Percentiles rank a stretch among this genome's conserved stretches.
phyloP scores from a whole-genome alignment of 30 jellyfish, hydroid and myxozoan genomes.

The Aurelia coerulea region DNA sequence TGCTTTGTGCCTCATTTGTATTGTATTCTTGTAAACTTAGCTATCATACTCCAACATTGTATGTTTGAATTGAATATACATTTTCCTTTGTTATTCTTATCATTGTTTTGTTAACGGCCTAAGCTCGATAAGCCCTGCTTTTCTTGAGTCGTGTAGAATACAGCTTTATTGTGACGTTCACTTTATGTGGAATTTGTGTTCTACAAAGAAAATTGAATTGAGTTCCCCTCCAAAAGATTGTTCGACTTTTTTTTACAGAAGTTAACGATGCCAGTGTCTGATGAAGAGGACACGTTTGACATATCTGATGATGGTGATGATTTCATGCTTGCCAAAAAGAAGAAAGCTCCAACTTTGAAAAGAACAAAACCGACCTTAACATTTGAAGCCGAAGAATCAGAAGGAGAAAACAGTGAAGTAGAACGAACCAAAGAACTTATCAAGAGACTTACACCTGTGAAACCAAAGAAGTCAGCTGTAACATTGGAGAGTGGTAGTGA shows the following conservation, averaged over 20 bases:
- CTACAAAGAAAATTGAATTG: too few species aligned
- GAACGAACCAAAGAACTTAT: slow-evolving; percentile 83
- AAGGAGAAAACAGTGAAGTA: slow-evolving; percentile 79
- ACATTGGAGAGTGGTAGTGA: not conserved
- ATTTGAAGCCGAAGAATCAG: slow-evolving; percentile 50
- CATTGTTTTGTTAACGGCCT: too few species aligned
- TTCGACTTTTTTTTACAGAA: slow-evolving; percentile 3
- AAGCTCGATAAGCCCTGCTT: too few species aligned
- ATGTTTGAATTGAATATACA: too few species aligned
- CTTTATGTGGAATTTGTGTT: too few species aligned
- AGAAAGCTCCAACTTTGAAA: not conserved
- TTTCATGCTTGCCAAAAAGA: slow-evolving; percentile 40
- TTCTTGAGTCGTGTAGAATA: too few species aligned
- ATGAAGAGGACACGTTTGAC: slow-evolving; percentile 56
- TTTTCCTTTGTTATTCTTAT: too few species aligned
- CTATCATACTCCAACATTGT: too few species aligned
- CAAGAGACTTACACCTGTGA: slow-evolving; percentile 78
- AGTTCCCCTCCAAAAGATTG: too few species aligned
- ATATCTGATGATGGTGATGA: slow-evolving; percentile 48
- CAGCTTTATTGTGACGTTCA: too few species aligned
- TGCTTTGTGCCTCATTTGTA: too few species aligned
- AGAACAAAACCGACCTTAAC: not conserved
- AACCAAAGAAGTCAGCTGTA: slow-evolving; percentile 31
- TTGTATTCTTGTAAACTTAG: too few species aligned
- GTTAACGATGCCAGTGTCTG: slow-evolving; percentile 30